Evolutionary conservation across 2,888 invertebrate genomes (phyloP), one percentile per base, ranked within the genome.

Genomic region (Cataglyphis cursor): DNA sequence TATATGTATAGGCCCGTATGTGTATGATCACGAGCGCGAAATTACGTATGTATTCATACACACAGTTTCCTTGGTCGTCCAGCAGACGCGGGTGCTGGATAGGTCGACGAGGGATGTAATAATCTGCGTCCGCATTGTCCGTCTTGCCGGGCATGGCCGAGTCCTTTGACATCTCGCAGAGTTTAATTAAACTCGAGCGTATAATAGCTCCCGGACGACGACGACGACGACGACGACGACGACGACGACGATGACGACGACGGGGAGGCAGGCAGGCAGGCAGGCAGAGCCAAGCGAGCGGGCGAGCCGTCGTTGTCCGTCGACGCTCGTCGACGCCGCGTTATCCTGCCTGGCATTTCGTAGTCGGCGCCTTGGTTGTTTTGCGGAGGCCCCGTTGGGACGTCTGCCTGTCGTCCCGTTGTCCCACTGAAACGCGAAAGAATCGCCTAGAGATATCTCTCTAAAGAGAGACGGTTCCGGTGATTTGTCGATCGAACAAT

Each of bases 171-270:
- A 93, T 94, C 92, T 93, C 92, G 89, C 93, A 90, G 93, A 94
- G 94, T 94, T 94, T 94, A 95, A 94, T 95, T 94, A 95, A 95
- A 94, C 94, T 93, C 92, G 90, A 92, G 91, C 91, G 92, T 92
- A 94, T 90, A 90, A 90, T 90, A 90, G 91, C 90, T 90, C 86
- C 88, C 89, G 87, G 86, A 84, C 87, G 89, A 86, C 68, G 87
- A 87, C 87, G 89, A 85, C 89, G 89, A 86, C 82, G 81, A 41
- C 76, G 87, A 74, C 38, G 76, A 6, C 6, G 24, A 75, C 51
- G 75, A 41, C 66, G 48, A 38, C 65, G 51, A 57, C 59, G 54
- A 41, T 18, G 38, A 41, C 12, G 68, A 57, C 21, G 18, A 92
- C 89, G 91, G 92, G 92, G 93, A 41, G n/a, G 70, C 68, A 21